phyloP scores from a whole-genome alignment of 2,113 vertebrate genomes.

The Trachemys scripta region DNA sequence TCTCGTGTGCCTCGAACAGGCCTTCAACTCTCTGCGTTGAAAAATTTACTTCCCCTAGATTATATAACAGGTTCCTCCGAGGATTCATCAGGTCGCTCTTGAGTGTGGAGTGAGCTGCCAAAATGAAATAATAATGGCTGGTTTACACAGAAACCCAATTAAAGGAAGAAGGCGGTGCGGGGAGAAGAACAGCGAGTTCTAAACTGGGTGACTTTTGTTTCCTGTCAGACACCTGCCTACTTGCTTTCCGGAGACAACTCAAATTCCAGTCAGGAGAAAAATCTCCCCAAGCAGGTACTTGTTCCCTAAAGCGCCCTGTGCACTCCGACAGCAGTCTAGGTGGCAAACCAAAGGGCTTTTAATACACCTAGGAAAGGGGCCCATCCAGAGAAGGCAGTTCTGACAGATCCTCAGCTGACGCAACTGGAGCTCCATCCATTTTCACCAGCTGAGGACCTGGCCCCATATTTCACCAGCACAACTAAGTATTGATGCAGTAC shows the following conservation, averaged over 20 bases:
- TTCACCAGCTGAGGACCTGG: not conserved
- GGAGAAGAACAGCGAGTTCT: slow-evolving; percentile 19
- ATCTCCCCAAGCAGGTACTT: not conserved
- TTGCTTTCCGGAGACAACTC: not conserved
- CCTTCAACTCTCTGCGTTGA: slow-evolving; percentile 19
- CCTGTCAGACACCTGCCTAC: slow-evolving; percentile 7
- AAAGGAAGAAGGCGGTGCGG: slow-evolving; percentile 34
- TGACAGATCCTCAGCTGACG: not conserved
- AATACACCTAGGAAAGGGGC: not conserved
- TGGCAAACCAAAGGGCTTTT: not conserved
- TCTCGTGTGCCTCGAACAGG: not conserved
- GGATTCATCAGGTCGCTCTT: slow-evolving; percentile 34
- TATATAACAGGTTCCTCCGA: slow-evolving; percentile 62
- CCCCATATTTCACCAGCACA: not conserved
- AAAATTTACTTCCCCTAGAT: slow-evolving; percentile 46
- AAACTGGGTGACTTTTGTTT: slow-evolving; percentile 3
- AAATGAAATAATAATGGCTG: slow-evolving; percentile 20
- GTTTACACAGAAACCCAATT: slow-evolving; percentile 61
- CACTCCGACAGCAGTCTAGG: not conserved
- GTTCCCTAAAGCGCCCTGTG: not conserved
- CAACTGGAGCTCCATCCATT: not conserved
- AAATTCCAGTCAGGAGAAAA: not conserved
- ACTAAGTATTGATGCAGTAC: not conserved
- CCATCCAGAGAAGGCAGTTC: not conserved
- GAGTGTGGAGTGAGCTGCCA: slow-evolving; percentile 33